Evolutionary conservation across 2,888 invertebrate genomes (phyloP), one percentile per base, ranked within the genome.

Genomic region (Lasioglossum figueresi): DNA sequence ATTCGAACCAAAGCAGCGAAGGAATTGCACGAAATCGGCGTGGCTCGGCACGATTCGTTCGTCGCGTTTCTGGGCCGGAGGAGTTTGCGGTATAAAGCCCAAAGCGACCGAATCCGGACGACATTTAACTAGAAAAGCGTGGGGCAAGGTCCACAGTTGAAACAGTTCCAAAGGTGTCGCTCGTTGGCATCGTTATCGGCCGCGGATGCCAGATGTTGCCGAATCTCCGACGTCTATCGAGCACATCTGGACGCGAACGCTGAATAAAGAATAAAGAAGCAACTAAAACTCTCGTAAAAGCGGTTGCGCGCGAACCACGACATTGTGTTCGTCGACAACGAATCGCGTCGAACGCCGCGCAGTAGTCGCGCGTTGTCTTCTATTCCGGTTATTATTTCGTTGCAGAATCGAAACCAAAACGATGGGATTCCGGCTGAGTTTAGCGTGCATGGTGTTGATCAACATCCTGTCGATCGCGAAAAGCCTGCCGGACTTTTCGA

Each of bases 401-500:
- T 56, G 23, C 56, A 56, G 56, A 56, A 56, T 56, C 56, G n/a
- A 56, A n/a, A 56, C 56, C 27, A 12, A 43, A 93, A 92, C 23
- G 82, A 93, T 93, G 93, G 87, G 85, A 37, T 87, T 66, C 66
- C 19, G 63, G 31, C 48, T 12, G n/a, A 68, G 45, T 78, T 84
- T 91, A 31, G 76, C 80, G 19, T 75, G 86, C 34, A 80, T 87
- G 73, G 75, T 86, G 66, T 75, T 92, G 34, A 63, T 91, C 40
- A 82, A 87, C 63, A 71, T 91, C 59, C 79, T 89, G 23, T 79
- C 86, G 14, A 63, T 80, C 37, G 89, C 79, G 68, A 71, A 84
- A 5, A 91, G 91, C 1, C 80, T 88, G 2, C 91, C 91, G 6
- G 94, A 95, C 88, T 94, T 93, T 79, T 90, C 95, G 0, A 96